Percentiles rank a stretch among this genome's conserved stretches.
These are phyloP conservation scores for Tiliacea aurago DNA, from an alignment of 2,888 invertebrate genomes.

Conservation along the genomic window DNA sequence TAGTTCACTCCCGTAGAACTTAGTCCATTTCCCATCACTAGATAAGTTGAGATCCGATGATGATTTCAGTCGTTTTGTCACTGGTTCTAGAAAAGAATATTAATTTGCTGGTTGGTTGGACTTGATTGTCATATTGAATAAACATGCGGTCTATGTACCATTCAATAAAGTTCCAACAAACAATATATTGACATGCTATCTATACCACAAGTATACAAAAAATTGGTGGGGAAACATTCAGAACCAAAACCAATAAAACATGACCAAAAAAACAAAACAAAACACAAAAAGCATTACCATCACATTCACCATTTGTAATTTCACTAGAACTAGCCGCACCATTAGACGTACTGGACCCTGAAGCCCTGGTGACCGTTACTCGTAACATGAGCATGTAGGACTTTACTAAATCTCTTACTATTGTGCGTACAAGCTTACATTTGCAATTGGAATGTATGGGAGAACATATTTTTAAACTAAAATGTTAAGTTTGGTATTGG, in stretches of 20 bases:
- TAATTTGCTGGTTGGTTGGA: neutral
- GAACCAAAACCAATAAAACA: conserved; percentile 8
- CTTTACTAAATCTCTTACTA: no score
- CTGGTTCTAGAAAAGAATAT: conserved; percentile 89
- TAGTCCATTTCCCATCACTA: conserved; percentile 87
- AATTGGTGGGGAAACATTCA: conserved; percentile 23
- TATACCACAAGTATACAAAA: conserved; percentile 46
- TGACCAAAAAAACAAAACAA: conserved; percentile 42
- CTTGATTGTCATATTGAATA: neutral
- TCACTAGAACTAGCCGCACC: conserved; percentile 84
- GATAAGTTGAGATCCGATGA: conserved; percentile 82
- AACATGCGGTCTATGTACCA: conserved; percentile 38
- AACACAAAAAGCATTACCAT: conserved; percentile 78
- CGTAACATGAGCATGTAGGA: conserved; percentile 95
- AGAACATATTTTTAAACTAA: no score
- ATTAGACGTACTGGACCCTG: conserved; percentile 70
- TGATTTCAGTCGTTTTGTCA: conserved; percentile 93
- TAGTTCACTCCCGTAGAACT: conserved; percentile 94
- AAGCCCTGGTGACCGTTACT: conserved; percentile 89
- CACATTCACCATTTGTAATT: conserved; percentile 87
- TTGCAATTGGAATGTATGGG: no score
- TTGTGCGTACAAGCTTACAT: no score
- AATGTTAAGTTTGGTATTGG: no score
- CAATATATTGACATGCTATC: conserved; percentile 36
- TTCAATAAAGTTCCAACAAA: conserved; percentile 1